Conservation (phyloP, 2,797 vertebrate genomes). For the Xerus rutilus region DNA sequence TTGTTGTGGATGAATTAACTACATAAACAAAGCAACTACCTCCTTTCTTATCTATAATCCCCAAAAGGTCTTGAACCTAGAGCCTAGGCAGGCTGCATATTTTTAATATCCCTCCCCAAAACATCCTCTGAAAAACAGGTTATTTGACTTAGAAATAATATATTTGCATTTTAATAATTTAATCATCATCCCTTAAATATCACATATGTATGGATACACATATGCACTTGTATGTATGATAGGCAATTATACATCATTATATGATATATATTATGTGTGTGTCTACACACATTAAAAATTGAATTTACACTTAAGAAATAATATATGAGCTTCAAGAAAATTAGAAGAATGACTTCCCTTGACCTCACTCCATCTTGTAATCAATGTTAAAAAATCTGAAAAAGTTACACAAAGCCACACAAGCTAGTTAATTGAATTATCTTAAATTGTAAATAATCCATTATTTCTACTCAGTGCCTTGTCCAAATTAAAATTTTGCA, state of each 20-base stretch:
- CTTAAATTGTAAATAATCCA: background rate
- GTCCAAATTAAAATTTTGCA: background rate
- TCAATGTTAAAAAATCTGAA: background rate
- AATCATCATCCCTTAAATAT: background rate
- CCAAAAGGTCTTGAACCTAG: background rate
- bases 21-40: background rate
- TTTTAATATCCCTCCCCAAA: constrained; percentile 12
- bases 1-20: constrained; percentile 36
- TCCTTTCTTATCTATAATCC: constrained; percentile 13
- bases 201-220: background rate
- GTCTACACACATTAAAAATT: background rate
- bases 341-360: constrained; percentile 10
- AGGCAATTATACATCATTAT: background rate
- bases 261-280: background rate
- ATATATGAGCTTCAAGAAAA: background rate
- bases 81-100: background rate
- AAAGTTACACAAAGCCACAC: background rate
- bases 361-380: background rate
- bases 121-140: constrained; percentile 14
- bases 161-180: constrained; percentile 10
- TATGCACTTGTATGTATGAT: background rate
- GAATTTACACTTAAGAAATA: constrained; percentile 20
- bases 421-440: background rate
- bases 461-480: background rate
- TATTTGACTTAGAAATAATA: background rate